Percentiles rank a stretch among this genome's conserved stretches.
phyloP scores from a whole-genome alignment of 2,113 vertebrate species.

The Elephantulus edwardii region DNA sequence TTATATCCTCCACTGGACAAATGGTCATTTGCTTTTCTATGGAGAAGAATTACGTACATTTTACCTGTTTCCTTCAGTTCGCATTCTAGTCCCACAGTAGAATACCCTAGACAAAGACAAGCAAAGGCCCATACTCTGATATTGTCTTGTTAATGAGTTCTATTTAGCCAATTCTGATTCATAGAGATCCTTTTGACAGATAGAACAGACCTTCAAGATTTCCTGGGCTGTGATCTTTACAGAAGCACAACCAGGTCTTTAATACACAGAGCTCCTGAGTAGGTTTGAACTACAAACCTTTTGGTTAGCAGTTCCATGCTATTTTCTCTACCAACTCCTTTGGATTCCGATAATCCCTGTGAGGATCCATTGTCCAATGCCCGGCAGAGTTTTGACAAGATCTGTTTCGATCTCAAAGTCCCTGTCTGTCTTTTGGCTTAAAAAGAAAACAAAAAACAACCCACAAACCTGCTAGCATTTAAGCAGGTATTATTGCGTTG shows the following conservation, averaged over 20 bases:
- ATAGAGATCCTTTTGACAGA: neutral
- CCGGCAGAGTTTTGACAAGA: neutral
- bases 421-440: neutral
- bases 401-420: neutral
- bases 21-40: neutral
- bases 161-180: neutral
- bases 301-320: neutral
- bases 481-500: neutral
- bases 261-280: neutral
- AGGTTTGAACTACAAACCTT: neutral
- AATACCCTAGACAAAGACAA: constrained; percentile 5
- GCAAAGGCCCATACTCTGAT: no score
- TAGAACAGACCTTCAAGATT: neutral
- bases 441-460: no score
- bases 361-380: neutral
- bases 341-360: neutral
- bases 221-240: neutral
- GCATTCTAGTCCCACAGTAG: neutral
- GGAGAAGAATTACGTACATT: neutral
- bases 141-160: no score
- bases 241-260: neutral
- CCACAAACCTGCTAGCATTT: neutral
- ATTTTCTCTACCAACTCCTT: neutral
- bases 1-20: constrained; percentile 1
- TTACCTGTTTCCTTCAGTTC: neutral